Conservation (phyloP, 2,888 invertebrate genomes). For the Machimus rusticus region DNA sequence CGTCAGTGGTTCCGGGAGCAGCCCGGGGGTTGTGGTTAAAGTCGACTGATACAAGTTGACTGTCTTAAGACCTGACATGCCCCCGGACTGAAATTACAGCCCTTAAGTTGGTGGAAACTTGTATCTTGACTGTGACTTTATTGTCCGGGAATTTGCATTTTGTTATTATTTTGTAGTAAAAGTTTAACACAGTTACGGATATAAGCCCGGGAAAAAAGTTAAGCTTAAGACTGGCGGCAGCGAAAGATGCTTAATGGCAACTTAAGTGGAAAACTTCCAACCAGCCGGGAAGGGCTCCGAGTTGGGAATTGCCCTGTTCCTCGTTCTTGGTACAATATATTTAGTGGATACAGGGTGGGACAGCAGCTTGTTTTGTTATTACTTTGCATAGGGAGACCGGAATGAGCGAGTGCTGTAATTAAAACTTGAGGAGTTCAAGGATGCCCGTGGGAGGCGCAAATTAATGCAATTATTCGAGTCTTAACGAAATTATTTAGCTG, state of each 20-base stretch:
- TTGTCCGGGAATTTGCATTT: slow-evolving; percentile 44
- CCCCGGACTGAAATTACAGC: not conserved
- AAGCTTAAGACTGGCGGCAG: not conserved
- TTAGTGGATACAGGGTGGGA: slow-evolving; percentile 2
- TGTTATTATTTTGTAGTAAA: slow-evolving; percentile 48
- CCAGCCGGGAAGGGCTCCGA: not conserved
- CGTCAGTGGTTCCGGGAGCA: not conserved
- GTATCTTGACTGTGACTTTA: slow-evolving; percentile 28
- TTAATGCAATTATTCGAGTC: slow-evolving; percentile 39
- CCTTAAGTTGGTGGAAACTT: not conserved
- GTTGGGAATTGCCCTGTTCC: slow-evolving; percentile 13
- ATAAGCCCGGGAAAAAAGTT: slow-evolving; percentile 23
- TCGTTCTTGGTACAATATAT: not conserved
- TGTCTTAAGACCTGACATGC: not conserved
- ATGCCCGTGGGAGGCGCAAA: slow-evolving; percentile 35
- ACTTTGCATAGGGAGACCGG: slow-evolving; percentile 26
- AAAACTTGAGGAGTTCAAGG: slow-evolving; percentile 42
- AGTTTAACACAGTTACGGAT: slow-evolving; percentile 43
- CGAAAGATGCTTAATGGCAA: slow-evolving; percentile 40
- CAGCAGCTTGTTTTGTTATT: slow-evolving; percentile 13
- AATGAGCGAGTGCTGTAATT: slow-evolving; percentile 39
- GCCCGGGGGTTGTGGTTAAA: not conserved
- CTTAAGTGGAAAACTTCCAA: slow-evolving; percentile 39
- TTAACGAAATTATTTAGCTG: slow-evolving; percentile 34
- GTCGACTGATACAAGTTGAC: not conserved